Evolutionary conservation across 2,113 vertebrate genomes (phyloP), one percentile per base, ranked within the genome.

Genomic region (Passer domesticus): DNA sequence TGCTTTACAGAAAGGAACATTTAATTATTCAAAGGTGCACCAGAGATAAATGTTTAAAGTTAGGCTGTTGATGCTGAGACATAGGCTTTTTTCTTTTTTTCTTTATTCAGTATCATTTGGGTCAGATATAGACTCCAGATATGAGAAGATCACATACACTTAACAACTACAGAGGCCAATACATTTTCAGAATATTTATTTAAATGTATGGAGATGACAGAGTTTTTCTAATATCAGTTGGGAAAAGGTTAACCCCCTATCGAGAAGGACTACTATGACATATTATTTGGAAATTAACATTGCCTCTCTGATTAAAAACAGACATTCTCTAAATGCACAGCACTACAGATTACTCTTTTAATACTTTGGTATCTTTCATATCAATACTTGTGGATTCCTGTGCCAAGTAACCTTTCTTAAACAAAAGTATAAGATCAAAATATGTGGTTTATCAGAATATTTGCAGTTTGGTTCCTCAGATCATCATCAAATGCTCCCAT

Each of bases 1-100:
- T 90, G 21, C 60, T 96, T 94, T 83, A 87, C 8, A 60, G 21
- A 44, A 89, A 67, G 43, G 28, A 93, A 72, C 21, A 50, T 81
- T 39, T 73, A 91, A 72, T 19, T 87, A 92, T 96, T 53, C n/a
- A 80, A 89, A n/a, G 23, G 9, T 64, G 58, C 25, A 37, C 39
- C 14, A 77, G 60, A 85, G 43, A 89, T 66, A 35, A 94, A 85
- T 67, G 46, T 37, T 78, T 74, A 25, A 91, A 94, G 67, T 55
- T 44, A 18, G 39, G 30, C 7, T 63, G 52, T 37, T 70, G 4
- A 1, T 43, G 20, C 3, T 52, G 39, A 87, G 31, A 62, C 0
- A 44, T 13, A 27, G 3, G 2, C 0, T 12, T 69, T 73, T 55
- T 25, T 14, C 1, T 15, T n/a, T 50, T 69, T 69, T 37, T 4